Evolutionary conservation across 2,888 invertebrate genomes (phyloP).

Genomic region (Eristalis pertinax): DNA sequence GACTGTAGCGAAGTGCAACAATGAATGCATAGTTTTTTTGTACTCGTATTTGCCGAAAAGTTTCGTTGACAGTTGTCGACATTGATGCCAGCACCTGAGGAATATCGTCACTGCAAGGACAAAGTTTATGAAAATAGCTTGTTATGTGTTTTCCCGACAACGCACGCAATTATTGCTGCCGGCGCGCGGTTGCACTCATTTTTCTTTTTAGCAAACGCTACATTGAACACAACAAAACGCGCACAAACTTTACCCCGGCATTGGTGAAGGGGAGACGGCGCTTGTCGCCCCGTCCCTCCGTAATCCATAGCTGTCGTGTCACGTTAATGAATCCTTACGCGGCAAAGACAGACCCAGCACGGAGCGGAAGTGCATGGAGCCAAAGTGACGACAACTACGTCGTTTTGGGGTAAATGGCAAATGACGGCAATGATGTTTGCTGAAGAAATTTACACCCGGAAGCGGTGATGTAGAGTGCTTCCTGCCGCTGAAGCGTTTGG

Average conservation of each 20-base stretch:
- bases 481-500: slow-evolving; percentile 17
- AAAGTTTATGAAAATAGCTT: slow-evolving; percentile 28
- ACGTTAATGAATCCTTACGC: neutral
- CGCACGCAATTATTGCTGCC: slow-evolving; percentile 20
- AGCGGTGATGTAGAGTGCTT: slow-evolving; percentile 56
- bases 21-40: neutral
- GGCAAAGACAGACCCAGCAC: neutral
- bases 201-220: slow-evolving; percentile 18
- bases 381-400: slow-evolving; percentile 27
- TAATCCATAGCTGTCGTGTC: neutral
- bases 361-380: slow-evolving; percentile 25
- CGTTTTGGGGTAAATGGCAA: slow-evolving; percentile 33
- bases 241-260: slow-evolving; percentile 24
- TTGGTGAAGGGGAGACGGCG: slow-evolving; percentile 8
- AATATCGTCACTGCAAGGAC: slow-evolving; percentile 6
- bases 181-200: slow-evolving; percentile 9
- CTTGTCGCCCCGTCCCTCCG: neutral
- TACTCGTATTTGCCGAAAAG: neutral
- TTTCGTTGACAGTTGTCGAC: neutral
- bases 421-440: slow-evolving; percentile 51
- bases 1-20: neutral
- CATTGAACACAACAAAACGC: slow-evolving; percentile 9
- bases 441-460: slow-evolving; percentile 59
- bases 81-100: neutral
- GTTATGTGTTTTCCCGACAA: slow-evolving; percentile 29